These are phyloP conservation scores for Scrobipalpa atriplicella DNA, from an alignment of 2,888 invertebrate species.

Conservation along the genomic window DNA sequence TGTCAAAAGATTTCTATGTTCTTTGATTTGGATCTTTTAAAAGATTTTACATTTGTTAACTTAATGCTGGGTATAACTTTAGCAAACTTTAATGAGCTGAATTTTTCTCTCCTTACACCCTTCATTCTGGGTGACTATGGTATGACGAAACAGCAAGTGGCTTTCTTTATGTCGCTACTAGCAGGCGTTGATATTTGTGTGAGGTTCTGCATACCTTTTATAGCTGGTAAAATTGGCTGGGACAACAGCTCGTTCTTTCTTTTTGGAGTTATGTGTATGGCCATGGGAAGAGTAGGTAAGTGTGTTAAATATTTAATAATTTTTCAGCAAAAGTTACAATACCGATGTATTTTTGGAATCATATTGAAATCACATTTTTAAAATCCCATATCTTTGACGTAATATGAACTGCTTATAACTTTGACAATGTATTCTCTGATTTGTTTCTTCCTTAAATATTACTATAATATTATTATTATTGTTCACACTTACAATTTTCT, in stretches of 20 bases:
- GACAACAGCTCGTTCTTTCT: constrained; percentile 87
- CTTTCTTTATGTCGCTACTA: constrained; percentile 86
- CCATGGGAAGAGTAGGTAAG: constrained; percentile 85
- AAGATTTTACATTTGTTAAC: constrained; percentile 87
- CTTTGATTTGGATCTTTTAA: constrained; percentile 87
- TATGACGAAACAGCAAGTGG: constrained; percentile 83
- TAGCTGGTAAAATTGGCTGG: constrained; percentile 87
- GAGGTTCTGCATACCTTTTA: constrained; percentile 86
- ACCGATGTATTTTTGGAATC: no score
- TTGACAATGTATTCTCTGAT: no score
- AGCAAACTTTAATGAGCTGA: constrained; percentile 87
- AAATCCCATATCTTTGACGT: no score
- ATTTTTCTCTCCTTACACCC: constrained; percentile 88
- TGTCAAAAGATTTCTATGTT: constrained; percentile 84
- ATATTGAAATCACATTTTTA: no score
- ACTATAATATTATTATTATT: no score
- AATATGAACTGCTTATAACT: no score
- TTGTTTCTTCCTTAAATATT: no score
- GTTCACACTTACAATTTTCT: constrained; percentile 35
- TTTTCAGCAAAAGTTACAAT: no score
- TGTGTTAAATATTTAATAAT: no score
- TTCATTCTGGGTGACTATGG: constrained; percentile 88
- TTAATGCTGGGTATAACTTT: constrained; percentile 87
- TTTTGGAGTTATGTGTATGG: constrained; percentile 86
- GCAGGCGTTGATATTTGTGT: constrained; percentile 85